These are phyloP conservation scores for Agapornis canus DNA, from an alignment of 2,797 vertebrate species.

Conservation along the genomic window DNA sequence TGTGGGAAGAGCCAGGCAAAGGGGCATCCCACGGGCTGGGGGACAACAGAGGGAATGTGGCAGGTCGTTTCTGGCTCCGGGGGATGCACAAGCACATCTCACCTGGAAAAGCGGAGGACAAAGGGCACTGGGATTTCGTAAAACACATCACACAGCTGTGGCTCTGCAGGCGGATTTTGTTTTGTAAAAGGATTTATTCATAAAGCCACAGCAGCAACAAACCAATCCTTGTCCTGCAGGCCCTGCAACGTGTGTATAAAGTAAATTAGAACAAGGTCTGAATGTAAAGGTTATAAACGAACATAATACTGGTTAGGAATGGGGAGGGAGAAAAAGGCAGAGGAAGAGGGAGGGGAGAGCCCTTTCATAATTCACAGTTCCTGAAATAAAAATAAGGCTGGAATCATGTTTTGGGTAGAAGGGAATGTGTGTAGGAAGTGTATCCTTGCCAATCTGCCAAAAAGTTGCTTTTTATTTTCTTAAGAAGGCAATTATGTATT, in stretches of 20 bases:
- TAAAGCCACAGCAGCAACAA: conserved; percentile 18
- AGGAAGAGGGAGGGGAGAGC: conserved; percentile 25
- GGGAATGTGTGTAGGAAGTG: conserved; percentile 53
- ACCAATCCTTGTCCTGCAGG: conserved; percentile 38
- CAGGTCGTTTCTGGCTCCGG: rapidly evolving
- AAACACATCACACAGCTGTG: background rate
- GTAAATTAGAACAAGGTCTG: conserved; percentile 41
- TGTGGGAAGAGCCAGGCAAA: rapidly evolving
- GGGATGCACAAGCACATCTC: background rate
- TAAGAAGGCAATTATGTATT: conserved; percentile 63
- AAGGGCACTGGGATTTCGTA: background rate
- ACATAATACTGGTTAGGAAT: background rate
- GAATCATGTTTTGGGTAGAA: conserved; percentile 61
- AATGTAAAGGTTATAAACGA: conserved; percentile 31
- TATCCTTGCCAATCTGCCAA: conserved; percentile 60
- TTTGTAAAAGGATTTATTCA: conserved; percentile 54
- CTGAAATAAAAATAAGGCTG: conserved; percentile 66
- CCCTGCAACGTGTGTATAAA: conserved; percentile 20
- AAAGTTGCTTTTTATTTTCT: conserved; percentile 64
- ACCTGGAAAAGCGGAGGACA: background rate
- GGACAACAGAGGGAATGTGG: background rate
- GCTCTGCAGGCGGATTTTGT: background rate
- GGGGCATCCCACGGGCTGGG: rapidly evolving
- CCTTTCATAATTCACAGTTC: conserved; percentile 57
- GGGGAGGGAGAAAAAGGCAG: conserved; percentile 36